Percentiles rank a stretch among this genome's conserved stretches.
phyloP scores from a whole-genome alignment of 2,888 invertebrate species.

The Nymphalis urticae region DNA sequence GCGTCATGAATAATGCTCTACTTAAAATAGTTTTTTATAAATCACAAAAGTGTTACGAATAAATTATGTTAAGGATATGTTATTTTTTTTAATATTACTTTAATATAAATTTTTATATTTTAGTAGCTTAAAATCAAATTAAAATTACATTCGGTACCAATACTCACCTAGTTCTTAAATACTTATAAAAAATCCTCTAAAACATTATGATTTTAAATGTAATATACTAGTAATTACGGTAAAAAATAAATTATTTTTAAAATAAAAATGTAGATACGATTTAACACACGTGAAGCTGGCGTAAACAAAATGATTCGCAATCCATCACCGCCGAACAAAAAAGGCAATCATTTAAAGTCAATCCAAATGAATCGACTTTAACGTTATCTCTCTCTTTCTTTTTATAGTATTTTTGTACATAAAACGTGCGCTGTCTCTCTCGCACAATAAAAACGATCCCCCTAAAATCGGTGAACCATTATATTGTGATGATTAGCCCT shows the following conservation, averaged over 20 bases:
- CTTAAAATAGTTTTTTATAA: background rate
- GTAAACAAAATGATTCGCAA: slow-evolving; percentile 63
- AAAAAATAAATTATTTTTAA: slow-evolving; percentile 21
- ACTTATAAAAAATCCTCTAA: background rate
- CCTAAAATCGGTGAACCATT: slow-evolving; percentile 70
- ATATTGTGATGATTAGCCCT: slow-evolving; percentile 80
- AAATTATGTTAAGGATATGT: no score
- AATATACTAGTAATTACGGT: background rate
- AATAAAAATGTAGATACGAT: slow-evolving; percentile 30
- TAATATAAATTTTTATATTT: no score
- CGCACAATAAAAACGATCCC: slow-evolving; percentile 65
- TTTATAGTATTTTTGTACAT: slow-evolving; percentile 36
- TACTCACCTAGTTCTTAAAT: no score
- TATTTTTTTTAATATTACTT: no score
- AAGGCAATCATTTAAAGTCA: slow-evolving; percentile 79
- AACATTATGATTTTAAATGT: background rate
- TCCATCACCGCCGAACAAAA: slow-evolving; percentile 76
- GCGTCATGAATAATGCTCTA: slow-evolving; percentile 1
- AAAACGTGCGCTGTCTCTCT: slow-evolving; percentile 38
- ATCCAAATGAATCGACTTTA: slow-evolving; percentile 67
- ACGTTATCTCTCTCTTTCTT: slow-evolving; percentile 39
- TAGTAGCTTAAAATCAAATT: no score
- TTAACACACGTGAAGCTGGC: slow-evolving; percentile 36
- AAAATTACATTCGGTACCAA: no score
- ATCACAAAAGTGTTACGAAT: background rate